Base-by-base conservation (phyloP, 35 echinoderm and acorn worm species). In the Chiridota heheva region DNA sequence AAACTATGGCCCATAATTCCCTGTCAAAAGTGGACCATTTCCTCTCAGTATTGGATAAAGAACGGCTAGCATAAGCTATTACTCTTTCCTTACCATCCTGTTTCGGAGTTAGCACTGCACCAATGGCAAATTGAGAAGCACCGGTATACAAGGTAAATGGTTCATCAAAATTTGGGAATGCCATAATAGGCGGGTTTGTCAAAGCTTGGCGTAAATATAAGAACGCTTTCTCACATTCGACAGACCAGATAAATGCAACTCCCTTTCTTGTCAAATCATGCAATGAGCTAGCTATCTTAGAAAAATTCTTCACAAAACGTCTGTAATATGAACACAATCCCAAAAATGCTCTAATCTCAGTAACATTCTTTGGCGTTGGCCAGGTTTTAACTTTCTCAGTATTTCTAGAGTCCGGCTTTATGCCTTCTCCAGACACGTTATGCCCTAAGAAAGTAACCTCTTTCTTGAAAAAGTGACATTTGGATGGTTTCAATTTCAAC, bases 1-100 rank as follows among this genome's bases (percentile, higher is more conserved):
- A 68, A 0, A 82, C 90, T 42, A 88, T 87, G 17, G 84, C 90
- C 40, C 45, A 82, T 31, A 93, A 57, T 70, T 92, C 90, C 40
- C 84, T 37, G 37, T 82, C 68, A 44, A 38, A 87, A 1, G 79
- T 73, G 30, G 77, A 88, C 41, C 84, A 88, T 67, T 36, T 44
- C 35, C 63, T 1, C 42, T 93, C 78, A 20, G 40, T 4, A 7
- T 37, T 45, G 2, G 68, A 77, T 1, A 93, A 65, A 6, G 37
- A 68, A 56, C 71, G 77, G 71, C 91, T 95, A 29, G 70, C 71
- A 36, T 89, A 95, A 24, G 91, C 69, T 31, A 93, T 57, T 4
- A 87, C 84, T 31, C 47, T 42, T 58, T 87, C 90, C 20, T 68
- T 44, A 24, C 86, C 81, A 61, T 89, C 57, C 68, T 95, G 81